Evolutionary conservation across 2,888 invertebrate species (phyloP).

Genomic region (Peribatodes rhomboidaria): DNA sequence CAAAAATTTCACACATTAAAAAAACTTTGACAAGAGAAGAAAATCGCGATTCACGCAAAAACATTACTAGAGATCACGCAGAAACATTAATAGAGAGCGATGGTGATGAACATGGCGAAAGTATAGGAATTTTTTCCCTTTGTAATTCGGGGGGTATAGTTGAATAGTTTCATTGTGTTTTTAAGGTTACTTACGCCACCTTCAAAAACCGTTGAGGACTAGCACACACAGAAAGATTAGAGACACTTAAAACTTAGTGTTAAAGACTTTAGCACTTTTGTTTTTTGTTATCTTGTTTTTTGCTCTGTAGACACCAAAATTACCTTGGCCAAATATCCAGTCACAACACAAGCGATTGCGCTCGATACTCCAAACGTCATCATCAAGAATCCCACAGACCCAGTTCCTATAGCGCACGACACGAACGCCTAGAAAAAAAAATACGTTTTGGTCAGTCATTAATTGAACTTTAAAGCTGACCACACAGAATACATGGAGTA

Average conservation of each 20-base stretch:
- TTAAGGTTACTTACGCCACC: too few species aligned
- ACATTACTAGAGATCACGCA: too few species aligned
- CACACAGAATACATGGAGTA: not conserved
- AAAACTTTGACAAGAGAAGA: not conserved
- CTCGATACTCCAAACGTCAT: conserved; percentile 88
- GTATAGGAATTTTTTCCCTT: too few species aligned
- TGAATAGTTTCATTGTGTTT: too few species aligned
- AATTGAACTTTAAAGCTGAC: not conserved
- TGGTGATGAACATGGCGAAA: too few species aligned
- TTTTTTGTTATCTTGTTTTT: not conserved
- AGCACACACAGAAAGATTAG: too few species aligned
- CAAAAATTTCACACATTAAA: not conserved
- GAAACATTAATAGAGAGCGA: too few species aligned
- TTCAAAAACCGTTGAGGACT: too few species aligned
- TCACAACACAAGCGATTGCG: conserved; percentile 85
- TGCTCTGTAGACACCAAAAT: not conserved
- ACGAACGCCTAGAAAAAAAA: conserved; percentile 81
- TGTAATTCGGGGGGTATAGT: too few species aligned
- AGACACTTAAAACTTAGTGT: not conserved
- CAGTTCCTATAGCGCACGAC: conserved; percentile 87
- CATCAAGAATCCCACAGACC: conserved; percentile 90
- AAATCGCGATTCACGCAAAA: too few species aligned
- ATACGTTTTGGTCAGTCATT: not conserved
- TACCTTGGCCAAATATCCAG: conserved; percentile 78
- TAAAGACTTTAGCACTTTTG: too few species aligned